Percentiles rank a stretch among this genome's conserved stretches.
Conservation (phyloP, 1,140 invertebrate species). For the Hypothenemus hampei region DNA sequence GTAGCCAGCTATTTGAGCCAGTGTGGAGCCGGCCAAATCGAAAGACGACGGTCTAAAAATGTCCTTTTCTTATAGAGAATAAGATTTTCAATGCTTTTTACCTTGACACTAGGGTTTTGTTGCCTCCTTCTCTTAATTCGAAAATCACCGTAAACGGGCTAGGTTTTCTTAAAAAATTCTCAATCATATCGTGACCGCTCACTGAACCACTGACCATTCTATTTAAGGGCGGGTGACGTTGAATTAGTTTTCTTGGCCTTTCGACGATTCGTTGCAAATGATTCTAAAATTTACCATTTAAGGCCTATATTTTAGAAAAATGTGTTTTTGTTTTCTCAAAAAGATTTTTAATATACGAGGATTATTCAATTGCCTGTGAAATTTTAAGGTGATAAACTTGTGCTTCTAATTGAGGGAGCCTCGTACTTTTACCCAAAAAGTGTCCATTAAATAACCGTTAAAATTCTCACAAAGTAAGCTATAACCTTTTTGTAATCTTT, state of each 20-base stretch:
- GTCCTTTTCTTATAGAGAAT: background rate
- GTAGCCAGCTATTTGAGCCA: constrained; percentile 73
- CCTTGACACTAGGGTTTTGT: constrained; percentile 52
- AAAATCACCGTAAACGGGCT: constrained; percentile 74
- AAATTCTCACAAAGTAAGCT: no score
- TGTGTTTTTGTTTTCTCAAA: no score
- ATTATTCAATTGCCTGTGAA: no score
- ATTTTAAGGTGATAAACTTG: no score
- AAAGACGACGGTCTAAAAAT: constrained; percentile 47
- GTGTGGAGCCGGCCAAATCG: constrained; percentile 53
- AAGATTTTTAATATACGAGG: no score
- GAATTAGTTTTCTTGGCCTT: constrained; percentile 59
- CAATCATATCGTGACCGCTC: constrained; percentile 63
- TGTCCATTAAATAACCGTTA: no score
- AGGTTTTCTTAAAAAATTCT: constrained; percentile 48
- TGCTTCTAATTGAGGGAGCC: no score
- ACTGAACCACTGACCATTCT: constrained; percentile 68
- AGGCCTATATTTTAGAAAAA: no score
- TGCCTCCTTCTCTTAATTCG: constrained; percentile 60
- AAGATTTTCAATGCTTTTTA: constrained; percentile 2
- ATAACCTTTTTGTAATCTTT: no score
- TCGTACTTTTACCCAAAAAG: no score
- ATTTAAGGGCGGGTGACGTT: constrained; percentile 57
- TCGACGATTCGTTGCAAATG: constrained; percentile 79
- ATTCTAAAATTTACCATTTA: constrained; percentile 55